These are phyloP conservation scores for Dendrocopos noguchii DNA, from an alignment of 2,113 vertebrate species.

Conservation along the genomic window DNA sequence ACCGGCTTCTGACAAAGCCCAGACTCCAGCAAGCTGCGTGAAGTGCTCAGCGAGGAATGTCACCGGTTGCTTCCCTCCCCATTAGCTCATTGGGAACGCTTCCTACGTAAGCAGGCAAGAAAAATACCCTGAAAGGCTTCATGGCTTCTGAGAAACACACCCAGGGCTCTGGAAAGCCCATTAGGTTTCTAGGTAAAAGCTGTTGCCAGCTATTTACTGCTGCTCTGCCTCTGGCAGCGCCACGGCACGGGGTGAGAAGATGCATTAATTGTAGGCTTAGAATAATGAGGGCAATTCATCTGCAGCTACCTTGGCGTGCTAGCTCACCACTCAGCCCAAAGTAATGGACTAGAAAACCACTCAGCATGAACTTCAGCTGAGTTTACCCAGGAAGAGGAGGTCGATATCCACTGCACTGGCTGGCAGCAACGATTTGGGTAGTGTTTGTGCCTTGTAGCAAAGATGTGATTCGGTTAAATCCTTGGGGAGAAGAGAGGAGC, in stretches of 20 bases:
- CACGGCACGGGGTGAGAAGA: neutral
- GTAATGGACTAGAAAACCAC: slow-evolving; percentile 41
- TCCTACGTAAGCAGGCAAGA: neutral
- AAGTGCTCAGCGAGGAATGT: neutral
- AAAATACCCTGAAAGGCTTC: neutral
- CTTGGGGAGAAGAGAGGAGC: neutral
- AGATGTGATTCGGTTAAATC: neutral
- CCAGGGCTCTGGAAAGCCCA: neutral
- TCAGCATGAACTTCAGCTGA: neutral
- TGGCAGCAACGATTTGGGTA: neutral
- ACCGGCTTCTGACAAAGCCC: neutral
- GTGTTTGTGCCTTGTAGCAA: neutral
- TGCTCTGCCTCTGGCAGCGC: neutral
- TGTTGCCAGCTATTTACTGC: neutral
- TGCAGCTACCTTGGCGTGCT: neutral
- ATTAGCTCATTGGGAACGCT: fast-evolving
- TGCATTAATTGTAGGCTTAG: slow-evolving; percentile 5
- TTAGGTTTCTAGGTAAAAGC: neutral
- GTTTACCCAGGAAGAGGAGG: slow-evolving; percentile 6
- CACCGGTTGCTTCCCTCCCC: neutral
- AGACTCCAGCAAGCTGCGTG: neutral
- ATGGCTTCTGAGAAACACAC: neutral
- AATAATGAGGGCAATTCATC: slow-evolving; percentile 41
- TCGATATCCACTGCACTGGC: neutral
- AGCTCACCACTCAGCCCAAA: slow-evolving; percentile 19